Evolutionary conservation across 2,888 invertebrate species (phyloP), one percentile per base, ranked within the genome.

Genomic region (Quadroppia sp.): DNA sequence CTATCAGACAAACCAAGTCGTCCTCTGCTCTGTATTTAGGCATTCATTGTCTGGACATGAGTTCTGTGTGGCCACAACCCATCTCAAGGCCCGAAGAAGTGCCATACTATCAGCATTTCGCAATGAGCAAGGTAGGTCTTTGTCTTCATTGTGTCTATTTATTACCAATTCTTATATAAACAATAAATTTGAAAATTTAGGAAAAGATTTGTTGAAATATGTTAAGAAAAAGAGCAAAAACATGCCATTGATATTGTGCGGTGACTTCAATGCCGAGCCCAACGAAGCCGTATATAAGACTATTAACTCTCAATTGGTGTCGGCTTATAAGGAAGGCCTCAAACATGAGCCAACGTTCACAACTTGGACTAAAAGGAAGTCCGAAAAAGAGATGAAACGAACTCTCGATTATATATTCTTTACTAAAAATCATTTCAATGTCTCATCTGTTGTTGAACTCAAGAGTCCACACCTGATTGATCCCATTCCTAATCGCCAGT

Each of bases 191-290:
- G 13, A 25, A 17, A 23, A 32, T 32, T 32, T 40, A 69, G 48
- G 48, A 13, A 87, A 87, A 77, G 89, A 89, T 81, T 81, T 89
- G 59, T 80, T 88, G 70, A 83, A 86, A 20, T 88, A 88, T 79
- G 82, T 87, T 1, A 81, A 83, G 11, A 71, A 48, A 17, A 48
- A 71, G 25, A 20, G 2, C 9, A 80, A 82, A 42, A 82, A 86
- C 72, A 83, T 84, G 40, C 89, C 90, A 0, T 81, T 88, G 3
- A 82, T 90, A 59, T 78, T 90, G 2, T 88, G 88, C 79, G 90
- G 90, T 0, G 90, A 90, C 81, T 90, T 90, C 80, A 90, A 90
- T 81, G 90, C 89, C 0, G 89, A 89, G 80, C 89, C 89, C 0
- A 84, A 82, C 4, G 90, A 90, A 80, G 88, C 89, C 0, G 86